Base-by-base conservation (phyloP, 2,113 vertebrate genomes). In the Phoxinus phoxinus region DNA sequence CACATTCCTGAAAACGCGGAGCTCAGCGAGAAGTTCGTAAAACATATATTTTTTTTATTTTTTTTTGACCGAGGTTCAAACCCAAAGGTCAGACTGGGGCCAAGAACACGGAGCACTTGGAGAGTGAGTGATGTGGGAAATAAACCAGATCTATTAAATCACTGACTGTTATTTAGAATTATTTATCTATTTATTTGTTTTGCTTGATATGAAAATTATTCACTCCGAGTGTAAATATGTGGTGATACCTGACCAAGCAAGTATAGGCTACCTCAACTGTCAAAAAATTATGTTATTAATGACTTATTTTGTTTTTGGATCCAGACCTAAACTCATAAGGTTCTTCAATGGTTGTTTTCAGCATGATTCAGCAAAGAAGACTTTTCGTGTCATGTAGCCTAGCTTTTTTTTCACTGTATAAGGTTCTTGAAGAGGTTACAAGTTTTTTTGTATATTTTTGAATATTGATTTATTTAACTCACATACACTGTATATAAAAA, bases 71-170 rank as follows among this genome's bases (percentile, higher is more conserved):
- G 13, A 46, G 21, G 73, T 84, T 87, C 74, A 78, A 79, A 87
- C 78, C 82, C 74, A 59, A 71, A 87, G 88, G 88, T 89, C 53
- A 87, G 19, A 51, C 17, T 3, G 61, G 53, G 79, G 78, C 69
- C 83, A 85, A n/a, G 27, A 30, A 25, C 44, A 53, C 44, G 6
- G 5, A 17, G 46, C 59, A 59, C 35, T 56, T 67, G 73, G 10
- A 53, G 30, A 85, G 75, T 48, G 9, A 6, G 59, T 81, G 41
- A 41, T 41, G 63, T 81, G 63, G 27, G 59, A 81, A 69, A 19
- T 69, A 32, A 51, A 81, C 25, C 41, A 69, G 11, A 23, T 32
- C 61, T 17, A 67, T 32, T 51, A 82, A 82, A 82, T 27, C 58
- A 65, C 35, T 41, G 35, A 61, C 32, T 79, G 6, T 8, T 80